Conservation (phyloP, 2,888 invertebrate species). For the Cephus nigrinus region DNA sequence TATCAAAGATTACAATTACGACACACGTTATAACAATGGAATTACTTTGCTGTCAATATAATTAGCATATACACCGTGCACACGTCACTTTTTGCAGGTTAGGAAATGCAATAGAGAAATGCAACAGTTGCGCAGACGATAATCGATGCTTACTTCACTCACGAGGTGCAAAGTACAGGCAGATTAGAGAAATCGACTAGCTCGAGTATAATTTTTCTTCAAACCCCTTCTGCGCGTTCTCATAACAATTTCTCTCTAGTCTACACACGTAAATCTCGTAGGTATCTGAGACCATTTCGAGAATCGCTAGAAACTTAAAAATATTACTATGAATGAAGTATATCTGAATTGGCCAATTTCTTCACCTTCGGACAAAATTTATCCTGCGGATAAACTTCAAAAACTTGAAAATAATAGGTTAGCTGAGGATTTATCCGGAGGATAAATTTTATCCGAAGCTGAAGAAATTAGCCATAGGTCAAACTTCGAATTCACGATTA, state of each 20-base stretch:
- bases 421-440: no score
- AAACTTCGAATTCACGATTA: background rate
- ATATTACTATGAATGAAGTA: background rate
- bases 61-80: background rate
- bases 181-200: background rate
- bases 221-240: background rate
- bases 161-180: background rate
- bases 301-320: background rate
- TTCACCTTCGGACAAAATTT: no score
- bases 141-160: background rate
- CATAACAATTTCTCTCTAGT: background rate
- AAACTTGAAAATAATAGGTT: no score
- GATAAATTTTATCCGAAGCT: no score
- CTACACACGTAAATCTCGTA: background rate
- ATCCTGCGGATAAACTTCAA: no score
- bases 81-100: background rate
- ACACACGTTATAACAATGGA: background rate
- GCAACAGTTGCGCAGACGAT: background rate
- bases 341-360: no score
- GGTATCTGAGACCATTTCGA: background rate
- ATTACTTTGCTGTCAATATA: background rate
- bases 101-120: background rate
- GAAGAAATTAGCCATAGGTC: no score
- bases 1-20: conserved; percentile 14
- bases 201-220: background rate